phyloP scores from a whole-genome alignment of 2,797 vertebrate genomes.

The Onychomys leucogaster region DNA sequence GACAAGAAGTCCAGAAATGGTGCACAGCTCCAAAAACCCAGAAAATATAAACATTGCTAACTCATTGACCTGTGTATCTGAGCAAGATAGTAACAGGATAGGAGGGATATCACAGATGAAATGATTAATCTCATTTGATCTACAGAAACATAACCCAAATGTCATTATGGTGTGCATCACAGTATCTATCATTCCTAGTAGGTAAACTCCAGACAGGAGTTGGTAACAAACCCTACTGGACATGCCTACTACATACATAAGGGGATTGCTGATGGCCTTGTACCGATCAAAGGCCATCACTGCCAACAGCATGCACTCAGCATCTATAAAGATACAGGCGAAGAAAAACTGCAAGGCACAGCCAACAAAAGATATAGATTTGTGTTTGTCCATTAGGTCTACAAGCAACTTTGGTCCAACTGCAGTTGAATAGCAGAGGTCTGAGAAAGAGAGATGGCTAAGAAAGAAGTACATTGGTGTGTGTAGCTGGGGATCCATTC shows the following conservation, averaged over 20 bases:
- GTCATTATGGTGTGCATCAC: not conserved
- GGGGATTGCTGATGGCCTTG: slow-evolving; percentile 70
- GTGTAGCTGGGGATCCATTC: not conserved
- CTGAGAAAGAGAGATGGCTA: slow-evolving; percentile 69
- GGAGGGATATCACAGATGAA: slow-evolving; percentile 35
- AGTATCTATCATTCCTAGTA: not conserved
- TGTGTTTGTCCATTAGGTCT: slow-evolving; percentile 13
- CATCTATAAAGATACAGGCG: slow-evolving; percentile 10
- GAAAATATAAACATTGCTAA: not conserved
- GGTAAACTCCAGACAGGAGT: not conserved
- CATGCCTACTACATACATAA: slow-evolving; percentile 58
- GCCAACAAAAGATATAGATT: slow-evolving; percentile 52
- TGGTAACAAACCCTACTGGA: not conserved
- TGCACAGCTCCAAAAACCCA: slow-evolving; percentile 37
- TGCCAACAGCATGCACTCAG: slow-evolving; percentile 64
- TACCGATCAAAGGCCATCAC: slow-evolving; percentile 68
- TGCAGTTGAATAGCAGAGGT: slow-evolving; percentile 61
- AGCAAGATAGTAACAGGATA: not conserved
- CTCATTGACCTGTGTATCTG: not conserved
- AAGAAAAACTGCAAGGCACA: slow-evolving; percentile 79
- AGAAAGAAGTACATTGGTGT: slow-evolving; percentile 77
- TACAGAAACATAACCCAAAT: not conserved
- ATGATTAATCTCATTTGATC: not conserved
- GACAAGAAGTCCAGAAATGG: not conserved
- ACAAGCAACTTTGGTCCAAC: slow-evolving; percentile 52